These are phyloP conservation scores for Anabacerthia variegaticeps DNA, from an alignment of 2,797 vertebrate genomes.

Conservation along the genomic window DNA sequence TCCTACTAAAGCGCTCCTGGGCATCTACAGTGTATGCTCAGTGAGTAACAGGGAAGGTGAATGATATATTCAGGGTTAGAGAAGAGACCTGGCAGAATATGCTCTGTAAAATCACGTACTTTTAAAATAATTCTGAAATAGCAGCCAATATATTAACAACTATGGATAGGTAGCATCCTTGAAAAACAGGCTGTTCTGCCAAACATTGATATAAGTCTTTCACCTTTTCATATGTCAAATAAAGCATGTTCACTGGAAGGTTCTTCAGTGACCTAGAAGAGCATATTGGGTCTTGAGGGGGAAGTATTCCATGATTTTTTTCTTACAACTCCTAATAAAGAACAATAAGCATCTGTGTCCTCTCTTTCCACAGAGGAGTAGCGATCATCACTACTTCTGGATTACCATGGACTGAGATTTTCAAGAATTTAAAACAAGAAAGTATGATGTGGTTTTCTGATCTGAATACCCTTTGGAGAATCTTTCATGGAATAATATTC, in stretches of 20 bases:
- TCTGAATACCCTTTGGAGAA: neutral
- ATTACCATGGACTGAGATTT: neutral
- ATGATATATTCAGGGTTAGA: neutral
- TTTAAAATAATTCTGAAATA: neutral
- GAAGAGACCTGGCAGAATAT: neutral
- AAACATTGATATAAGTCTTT: neutral
- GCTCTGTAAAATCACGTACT: neutral
- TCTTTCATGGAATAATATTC: neutral
- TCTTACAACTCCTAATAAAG: neutral
- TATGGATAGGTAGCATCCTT: neutral
- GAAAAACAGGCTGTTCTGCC: neutral
- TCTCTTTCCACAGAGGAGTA: neutral
- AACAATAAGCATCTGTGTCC: neutral
- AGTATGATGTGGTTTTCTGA: neutral
- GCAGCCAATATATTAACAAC: neutral
- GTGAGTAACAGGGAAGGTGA: neutral
- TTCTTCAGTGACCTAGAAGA: neutral
- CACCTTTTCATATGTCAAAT: neutral
- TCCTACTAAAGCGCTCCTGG: neutral
- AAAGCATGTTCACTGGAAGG: neutral
- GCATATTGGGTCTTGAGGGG: neutral
- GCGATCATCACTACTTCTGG: neutral
- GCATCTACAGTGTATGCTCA: neutral
- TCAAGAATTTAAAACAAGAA: neutral
- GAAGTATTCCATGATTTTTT: neutral